Evolutionary conservation across 2,113 vertebrate species (phyloP).

Genomic region (Tupaia tana): DNA sequence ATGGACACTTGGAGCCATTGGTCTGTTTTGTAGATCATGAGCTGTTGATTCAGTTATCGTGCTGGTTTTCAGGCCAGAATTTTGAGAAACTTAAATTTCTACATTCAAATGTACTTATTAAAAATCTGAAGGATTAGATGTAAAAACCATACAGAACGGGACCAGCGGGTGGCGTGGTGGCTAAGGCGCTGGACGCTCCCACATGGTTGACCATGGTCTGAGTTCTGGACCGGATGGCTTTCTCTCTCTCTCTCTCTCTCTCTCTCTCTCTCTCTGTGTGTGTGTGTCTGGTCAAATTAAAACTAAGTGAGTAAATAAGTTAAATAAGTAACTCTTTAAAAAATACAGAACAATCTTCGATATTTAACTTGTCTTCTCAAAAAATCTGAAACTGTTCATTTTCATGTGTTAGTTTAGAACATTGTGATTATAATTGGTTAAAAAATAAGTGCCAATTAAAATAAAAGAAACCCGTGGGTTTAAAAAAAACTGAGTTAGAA

Average conservation of each 20-base stretch:
- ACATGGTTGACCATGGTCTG: no score
- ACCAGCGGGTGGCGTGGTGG: no score
- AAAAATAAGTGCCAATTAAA: neutral
- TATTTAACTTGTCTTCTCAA: neutral
- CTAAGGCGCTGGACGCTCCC: no score
- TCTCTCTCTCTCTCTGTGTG: no score
- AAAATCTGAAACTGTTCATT: neutral
- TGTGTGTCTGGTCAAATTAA: no score
- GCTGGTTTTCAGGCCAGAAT: neutral
- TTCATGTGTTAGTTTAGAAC: neutral
- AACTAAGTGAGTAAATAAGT: no score
- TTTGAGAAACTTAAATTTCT: conserved; percentile 5
- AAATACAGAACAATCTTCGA: neutral
- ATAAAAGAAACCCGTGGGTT: neutral
- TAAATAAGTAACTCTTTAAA: no score
- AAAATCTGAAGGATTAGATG: neutral
- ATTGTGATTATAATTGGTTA: neutral
- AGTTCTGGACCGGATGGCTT: no score
- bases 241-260: no score
- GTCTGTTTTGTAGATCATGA: neutral
- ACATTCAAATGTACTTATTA: neutral
- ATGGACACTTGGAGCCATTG: neutral
- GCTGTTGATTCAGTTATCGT: neutral
- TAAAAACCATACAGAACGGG: neutral
- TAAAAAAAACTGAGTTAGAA: neutral